Evolutionary conservation across 2,113 vertebrate genomes (phyloP).

Genomic region (Nerophis ophidion): DNA sequence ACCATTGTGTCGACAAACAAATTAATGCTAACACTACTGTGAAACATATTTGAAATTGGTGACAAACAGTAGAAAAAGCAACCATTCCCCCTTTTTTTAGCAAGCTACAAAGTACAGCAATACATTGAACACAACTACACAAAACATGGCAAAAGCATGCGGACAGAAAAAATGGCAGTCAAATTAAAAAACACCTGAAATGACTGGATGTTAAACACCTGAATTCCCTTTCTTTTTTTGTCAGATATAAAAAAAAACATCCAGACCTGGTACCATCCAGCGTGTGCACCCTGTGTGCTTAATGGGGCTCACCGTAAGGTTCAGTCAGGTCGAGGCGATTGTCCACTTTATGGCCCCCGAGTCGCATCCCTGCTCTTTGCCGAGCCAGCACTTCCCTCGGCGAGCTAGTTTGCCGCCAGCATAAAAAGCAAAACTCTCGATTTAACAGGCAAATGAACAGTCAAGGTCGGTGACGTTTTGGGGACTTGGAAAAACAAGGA

Average conservation of each 20-base stretch:
- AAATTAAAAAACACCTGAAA: background rate
- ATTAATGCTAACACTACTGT: too few relatives aligned
- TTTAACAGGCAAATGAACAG: constrained; percentile 7
- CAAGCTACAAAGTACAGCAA: too few relatives aligned
- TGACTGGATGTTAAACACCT: background rate
- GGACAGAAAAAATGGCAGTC: too few relatives aligned
- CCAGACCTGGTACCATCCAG: background rate
- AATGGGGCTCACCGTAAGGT: background rate
- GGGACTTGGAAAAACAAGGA: background rate
- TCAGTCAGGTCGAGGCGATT: constrained; percentile 8
- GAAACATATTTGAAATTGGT: too few relatives aligned
- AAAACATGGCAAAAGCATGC: too few relatives aligned
- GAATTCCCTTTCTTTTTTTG: background rate
- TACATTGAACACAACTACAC: too few relatives aligned
- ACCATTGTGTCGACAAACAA: too few relatives aligned
- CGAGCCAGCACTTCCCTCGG: background rate
- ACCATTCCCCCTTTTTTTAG: too few relatives aligned
- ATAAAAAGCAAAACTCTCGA: constrained; percentile 2
- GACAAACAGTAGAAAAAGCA: too few relatives aligned
- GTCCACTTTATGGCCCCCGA: constrained; percentile 11
- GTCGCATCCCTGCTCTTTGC: constrained; percentile 5
- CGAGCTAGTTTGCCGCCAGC: background rate
- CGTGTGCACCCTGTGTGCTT: constrained; percentile 1
- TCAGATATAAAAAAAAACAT: background rate
- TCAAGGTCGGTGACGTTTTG: constrained; percentile 8